Percentiles rank a stretch among this genome's conserved stretches.
phyloP scores from a whole-genome alignment of 2,113 vertebrate genomes.

The Columba janthina region DNA sequence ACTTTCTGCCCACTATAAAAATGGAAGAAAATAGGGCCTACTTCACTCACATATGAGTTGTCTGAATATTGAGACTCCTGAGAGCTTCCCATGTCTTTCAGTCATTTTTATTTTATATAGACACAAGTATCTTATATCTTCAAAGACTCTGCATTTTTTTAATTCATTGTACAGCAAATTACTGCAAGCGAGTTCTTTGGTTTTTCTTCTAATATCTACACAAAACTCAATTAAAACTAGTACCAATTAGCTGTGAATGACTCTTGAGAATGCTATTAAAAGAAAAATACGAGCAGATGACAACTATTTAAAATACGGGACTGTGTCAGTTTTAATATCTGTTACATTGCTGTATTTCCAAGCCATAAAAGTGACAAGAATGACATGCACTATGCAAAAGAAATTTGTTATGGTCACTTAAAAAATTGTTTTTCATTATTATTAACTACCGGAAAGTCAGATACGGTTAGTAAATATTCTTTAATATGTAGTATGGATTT shows the following conservation, averaged over 20 bases:
- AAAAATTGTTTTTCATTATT: conserved; percentile 34
- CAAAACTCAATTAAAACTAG: neutral
- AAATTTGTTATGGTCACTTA: conserved; percentile 34
- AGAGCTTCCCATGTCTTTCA: neutral
- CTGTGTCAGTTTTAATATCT: neutral
- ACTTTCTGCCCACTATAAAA: neutral
- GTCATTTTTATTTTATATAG: neutral
- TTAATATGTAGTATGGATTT: neutral
- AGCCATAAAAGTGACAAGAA: neutral
- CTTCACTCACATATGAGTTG: neutral
- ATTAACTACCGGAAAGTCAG: conserved; percentile 15
- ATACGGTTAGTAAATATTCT: neutral
- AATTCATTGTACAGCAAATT: neutral
- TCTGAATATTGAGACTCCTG: neutral
- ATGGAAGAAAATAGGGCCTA: neutral
- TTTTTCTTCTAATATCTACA: neutral
- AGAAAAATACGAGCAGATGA: neutral
- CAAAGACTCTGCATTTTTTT: neutral
- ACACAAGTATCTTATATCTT: neutral
- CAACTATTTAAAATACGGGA: conserved; percentile 6
- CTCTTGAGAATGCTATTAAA: conserved; percentile 36
- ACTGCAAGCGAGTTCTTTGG: neutral
- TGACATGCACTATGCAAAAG: neutral
- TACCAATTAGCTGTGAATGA: conserved; percentile 4
- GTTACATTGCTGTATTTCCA: neutral